Percentiles rank a stretch among this genome's conserved stretches.
phyloP scores from a whole-genome alignment of 1,140 invertebrate species.

The Triops longicaudatus region DNA sequence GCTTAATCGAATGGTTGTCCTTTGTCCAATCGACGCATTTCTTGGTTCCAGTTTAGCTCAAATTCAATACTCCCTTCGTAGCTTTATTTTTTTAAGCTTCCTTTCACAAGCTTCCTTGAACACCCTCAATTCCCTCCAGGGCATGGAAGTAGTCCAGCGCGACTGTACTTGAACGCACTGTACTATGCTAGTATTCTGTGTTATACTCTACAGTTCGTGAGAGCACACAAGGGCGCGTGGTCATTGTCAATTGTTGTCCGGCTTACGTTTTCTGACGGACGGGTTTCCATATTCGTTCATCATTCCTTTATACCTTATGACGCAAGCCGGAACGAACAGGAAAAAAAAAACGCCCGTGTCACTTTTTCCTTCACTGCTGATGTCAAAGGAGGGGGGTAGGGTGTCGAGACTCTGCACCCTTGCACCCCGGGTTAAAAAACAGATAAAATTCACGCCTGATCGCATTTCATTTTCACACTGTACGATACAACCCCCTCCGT shows the following conservation, averaged over 20 bases:
- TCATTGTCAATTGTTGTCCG: background rate
- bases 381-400: background rate
- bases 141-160: background rate
- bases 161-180: background rate
- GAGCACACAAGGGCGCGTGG: background rate
- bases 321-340: too few relatives aligned
- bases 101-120: background rate
- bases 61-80: too few relatives aligned
- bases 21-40: too few relatives aligned
- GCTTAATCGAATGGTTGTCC: too few relatives aligned
- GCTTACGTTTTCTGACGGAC: background rate
- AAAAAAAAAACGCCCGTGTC: background rate
- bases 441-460: slow-evolving; percentile 3
- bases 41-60: too few relatives aligned
- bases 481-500: background rate
- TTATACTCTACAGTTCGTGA: too few relatives aligned
- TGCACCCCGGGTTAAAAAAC: background rate
- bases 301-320: background rate
- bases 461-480: slow-evolving; percentile 7
- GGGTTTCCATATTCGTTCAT: background rate
- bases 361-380: background rate
- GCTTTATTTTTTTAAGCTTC: background rate
- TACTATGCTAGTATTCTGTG: too few relatives aligned
- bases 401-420: background rate
- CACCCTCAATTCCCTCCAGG: background rate